Evolutionary conservation across 2,113 vertebrate genomes (phyloP), one percentile per base, ranked within the genome.

Genomic region (Mellivora capensis): DNA sequence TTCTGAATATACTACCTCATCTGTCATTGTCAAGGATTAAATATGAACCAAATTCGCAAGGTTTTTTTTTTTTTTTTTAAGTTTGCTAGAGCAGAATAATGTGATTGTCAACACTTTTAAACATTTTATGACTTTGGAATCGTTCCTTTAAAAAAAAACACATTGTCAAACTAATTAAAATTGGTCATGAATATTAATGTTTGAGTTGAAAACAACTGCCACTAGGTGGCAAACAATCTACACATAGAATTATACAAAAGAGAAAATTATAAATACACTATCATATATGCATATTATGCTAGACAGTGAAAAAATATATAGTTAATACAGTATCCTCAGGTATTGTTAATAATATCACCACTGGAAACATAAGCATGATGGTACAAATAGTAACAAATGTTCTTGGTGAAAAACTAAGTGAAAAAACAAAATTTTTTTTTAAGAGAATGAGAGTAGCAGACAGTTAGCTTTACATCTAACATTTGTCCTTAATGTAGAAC

Each of bases 141-240:
- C 11, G 90, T 97, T 93, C 34, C 89, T 95, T 92, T 25, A 87
- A 93, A 95, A 97, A 79, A 90, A 93, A 85, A 89, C 27, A 47
- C 39, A 21, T 79, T 93, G 71, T 81, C 87, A 87, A 95, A 67
- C 91, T 95, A 97, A 98, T 97, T 98, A 96, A 81, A 95, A 97
- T 96, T 81, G 49, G 81, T 94, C 88, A 96, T 98, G 97, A 98
- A 98, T 98, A 97, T 98, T 98, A 98, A 98, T 97, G 7, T 97
- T 97, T 98, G 97, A 97, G 84, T 94, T 98, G 82, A 96, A 98
- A 98, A 98, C 96, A 98, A 96, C 93, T 98, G 96, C 98, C 99
- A 98, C 98, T 98, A 99, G 99, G 98, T 99, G 99, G 98, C 99
- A 98, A 99, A 98, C 98, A 98, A 97, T 96, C 97, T 98, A 94